Base-by-base conservation (phyloP, 2,797 vertebrate species). In the Propithecus perrieri region DNA sequence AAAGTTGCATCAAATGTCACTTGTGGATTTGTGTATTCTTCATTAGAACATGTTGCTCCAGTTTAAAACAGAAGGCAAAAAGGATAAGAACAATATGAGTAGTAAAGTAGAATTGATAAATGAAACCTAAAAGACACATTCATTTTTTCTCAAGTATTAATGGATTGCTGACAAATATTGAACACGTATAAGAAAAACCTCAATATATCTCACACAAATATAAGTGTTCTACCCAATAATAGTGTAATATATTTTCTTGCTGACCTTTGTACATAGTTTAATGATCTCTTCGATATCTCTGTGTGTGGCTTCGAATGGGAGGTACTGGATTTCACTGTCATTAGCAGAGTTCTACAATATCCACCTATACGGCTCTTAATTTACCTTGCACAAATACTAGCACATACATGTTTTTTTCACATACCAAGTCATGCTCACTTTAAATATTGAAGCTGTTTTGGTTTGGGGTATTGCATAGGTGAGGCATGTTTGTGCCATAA, bases 21-120 rank as follows among this genome's bases (percentile, higher is more conserved):
- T 72, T 79, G 5, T 63, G 7, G 15, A 79, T 93, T 86, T 92
- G 14, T 43, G 83, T 96, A 57, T 67, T 86, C 43, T 75, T 78
- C 61, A 81, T 0, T 69, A 41, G 35, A 86, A 91, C 38, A 50
- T 4, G 3, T 28, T 80, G 63, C 24, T 57, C 57, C 15, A 65
- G 61, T 93, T 79, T 96, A 80, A 88, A 26, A 85, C 75, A 63
- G 79, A 96, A 85, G 7, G 12, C 7, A 17, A 74, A 87, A 90
- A 79, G 67, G 4, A 75, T 71, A 94, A 83, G 61, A 75, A 86
- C 22, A 61, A 83, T 87, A 46, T 22, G 13, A 90, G 78, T 86
- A 43, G n/a, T 63, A 28, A 85, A 53, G 15, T 46, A 75, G 46
- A 65, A 63, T 43, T 14, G 63, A 91, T 8, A 71, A 33, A 50